These are phyloP conservation scores for Origma solitaria DNA, from an alignment of 2,113 vertebrate genomes.

Conservation along the genomic window DNA sequence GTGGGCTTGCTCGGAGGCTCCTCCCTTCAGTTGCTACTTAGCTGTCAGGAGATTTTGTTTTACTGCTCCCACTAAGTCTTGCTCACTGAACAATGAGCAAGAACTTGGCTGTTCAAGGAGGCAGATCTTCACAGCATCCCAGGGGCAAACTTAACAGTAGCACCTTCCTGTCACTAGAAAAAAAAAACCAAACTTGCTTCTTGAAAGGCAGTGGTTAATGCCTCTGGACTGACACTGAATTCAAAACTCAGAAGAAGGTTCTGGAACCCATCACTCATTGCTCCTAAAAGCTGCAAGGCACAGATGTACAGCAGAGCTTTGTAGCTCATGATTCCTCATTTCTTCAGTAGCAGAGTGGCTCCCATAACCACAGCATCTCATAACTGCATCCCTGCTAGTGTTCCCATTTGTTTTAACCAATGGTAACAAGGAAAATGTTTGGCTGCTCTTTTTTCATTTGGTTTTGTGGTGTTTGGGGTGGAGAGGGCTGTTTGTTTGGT, in stretches of 20 bases:
- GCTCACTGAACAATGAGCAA: not conserved
- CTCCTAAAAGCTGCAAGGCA: not conserved
- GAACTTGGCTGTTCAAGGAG: not conserved
- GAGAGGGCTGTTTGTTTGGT: not conserved
- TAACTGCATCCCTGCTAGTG: not conserved
- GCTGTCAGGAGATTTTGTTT: not conserved
- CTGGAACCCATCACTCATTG: not conserved
- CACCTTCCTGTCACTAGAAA: not conserved
- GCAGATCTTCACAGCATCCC: not conserved
- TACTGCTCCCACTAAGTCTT: not conserved
- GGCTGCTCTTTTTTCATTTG: not conserved
- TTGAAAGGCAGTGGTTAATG: not conserved
- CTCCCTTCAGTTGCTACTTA: not conserved
- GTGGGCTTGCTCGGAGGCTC: not conserved
- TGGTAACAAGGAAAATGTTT: not conserved
- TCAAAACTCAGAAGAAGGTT: not conserved
- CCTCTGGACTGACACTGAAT: not conserved
- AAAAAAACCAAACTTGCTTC: not conserved
- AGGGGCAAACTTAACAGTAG: not conserved
- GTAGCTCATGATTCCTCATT: fast-evolving
- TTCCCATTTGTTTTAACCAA: not conserved
- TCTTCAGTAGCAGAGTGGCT: not conserved
- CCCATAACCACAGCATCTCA: not conserved
- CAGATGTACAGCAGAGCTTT: not conserved
- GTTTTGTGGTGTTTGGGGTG: not conserved